These are phyloP conservation scores for Danio albolineatus DNA, from an alignment of 2,797 vertebrate species.

Conservation along the genomic window DNA sequence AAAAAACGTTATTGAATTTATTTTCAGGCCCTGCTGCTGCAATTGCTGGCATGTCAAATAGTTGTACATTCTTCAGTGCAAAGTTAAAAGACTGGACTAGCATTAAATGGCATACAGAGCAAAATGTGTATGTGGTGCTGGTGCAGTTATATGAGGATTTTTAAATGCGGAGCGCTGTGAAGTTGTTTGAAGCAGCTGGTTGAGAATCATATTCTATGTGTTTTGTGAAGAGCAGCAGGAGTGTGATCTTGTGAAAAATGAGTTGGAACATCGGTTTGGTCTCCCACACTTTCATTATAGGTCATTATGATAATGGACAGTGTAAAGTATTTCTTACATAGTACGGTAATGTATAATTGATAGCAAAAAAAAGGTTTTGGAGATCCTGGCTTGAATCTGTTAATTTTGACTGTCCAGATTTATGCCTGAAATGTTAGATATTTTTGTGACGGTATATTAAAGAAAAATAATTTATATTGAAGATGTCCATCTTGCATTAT, in stretches of 20 bases:
- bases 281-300: constrained; percentile 49
- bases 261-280: constrained; percentile 47
- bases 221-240: constrained; percentile 75
- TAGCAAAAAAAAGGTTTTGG: no score
- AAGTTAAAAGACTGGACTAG: constrained; percentile 25
- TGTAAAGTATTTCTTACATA: constrained; percentile 24
- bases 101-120: neutral
- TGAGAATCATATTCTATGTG: constrained; percentile 65
- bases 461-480: no score
- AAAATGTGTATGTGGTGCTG: neutral
- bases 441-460: no score
- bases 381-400: no score
- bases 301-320: constrained; percentile 12
- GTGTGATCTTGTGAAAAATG: constrained; percentile 47
- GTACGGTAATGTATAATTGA: no score
- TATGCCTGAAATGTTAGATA: no score
- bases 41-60: constrained; percentile 38
- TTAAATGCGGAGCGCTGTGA: constrained; percentile 65
- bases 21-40: constrained; percentile 14
- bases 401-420: no score
- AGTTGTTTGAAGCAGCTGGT: constrained; percentile 47
- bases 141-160: neutral
- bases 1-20: no score
- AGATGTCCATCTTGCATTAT: no score
- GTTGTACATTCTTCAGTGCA: constrained; percentile 21